These are phyloP conservation scores for Pontoporia blainvillei DNA, from an alignment of 2,113 vertebrate genomes.

Conservation along the genomic window DNA sequence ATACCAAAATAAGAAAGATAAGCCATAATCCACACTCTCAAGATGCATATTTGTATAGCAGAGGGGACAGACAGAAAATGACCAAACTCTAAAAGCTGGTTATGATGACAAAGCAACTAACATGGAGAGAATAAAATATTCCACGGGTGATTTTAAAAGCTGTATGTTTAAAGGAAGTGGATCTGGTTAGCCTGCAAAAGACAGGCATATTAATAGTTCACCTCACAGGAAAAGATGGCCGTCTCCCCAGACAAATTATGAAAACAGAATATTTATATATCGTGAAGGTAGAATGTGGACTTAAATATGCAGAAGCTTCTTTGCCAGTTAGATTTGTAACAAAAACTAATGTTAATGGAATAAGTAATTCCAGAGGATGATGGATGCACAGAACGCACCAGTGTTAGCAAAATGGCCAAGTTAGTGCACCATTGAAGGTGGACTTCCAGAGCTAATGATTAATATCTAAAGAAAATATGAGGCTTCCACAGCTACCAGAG, in stretches of 20 bases:
- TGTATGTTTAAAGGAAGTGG: background rate
- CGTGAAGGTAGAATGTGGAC: background rate
- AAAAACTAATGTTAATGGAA: background rate
- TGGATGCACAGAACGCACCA: background rate
- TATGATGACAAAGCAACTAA: background rate
- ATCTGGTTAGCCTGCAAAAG: background rate
- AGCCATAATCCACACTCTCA: background rate
- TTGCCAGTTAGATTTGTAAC: background rate
- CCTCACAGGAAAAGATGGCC: background rate
- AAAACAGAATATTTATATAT: background rate
- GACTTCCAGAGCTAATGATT: background rate
- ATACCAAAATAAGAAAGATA: background rate
- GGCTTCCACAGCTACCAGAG: background rate
- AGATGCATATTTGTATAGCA: background rate
- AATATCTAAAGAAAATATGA: background rate
- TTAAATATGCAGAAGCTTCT: background rate
- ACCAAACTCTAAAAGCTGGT: background rate
- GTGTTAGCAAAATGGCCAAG: background rate
- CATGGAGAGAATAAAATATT: background rate
- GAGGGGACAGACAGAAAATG: background rate
- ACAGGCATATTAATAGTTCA: background rate
- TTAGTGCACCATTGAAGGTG: background rate
- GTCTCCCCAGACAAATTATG: background rate
- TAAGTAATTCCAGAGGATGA: background rate
- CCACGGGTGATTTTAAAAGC: background rate